Evolutionary conservation across 2,888 invertebrate genomes (phyloP).

Genomic region (Actias luna): DNA sequence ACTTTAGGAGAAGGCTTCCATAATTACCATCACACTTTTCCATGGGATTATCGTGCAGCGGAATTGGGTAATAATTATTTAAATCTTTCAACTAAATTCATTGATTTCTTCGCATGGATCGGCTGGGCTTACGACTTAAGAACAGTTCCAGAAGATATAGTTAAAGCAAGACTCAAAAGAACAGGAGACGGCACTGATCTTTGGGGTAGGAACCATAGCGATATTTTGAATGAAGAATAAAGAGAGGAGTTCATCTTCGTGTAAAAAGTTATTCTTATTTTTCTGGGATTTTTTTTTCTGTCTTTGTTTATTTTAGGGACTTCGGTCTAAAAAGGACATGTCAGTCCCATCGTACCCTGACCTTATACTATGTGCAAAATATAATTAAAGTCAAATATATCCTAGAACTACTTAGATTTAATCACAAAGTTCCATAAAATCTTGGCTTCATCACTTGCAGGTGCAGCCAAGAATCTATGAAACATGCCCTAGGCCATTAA

Average conservation of each 20-base stretch:
- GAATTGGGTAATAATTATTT: constrained; percentile 52
- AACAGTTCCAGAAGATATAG: constrained; percentile 36
- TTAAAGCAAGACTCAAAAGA: constrained; percentile 35
- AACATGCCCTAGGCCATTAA: no score
- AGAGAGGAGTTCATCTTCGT: constrained; percentile 14
- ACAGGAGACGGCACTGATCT: constrained; percentile 50
- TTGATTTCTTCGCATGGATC: constrained; percentile 51
- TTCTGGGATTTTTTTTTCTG: no score
- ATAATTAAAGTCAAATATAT: no score
- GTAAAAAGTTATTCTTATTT: constrained; percentile 12
- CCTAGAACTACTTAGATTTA: no score
- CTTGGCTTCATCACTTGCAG: no score
- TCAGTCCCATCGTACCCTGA: no score
- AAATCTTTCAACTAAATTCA: constrained; percentile 48
- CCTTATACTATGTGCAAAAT: no score
- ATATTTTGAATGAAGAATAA: constrained; percentile 20
- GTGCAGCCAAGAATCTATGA: no score
- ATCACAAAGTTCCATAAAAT: no score
- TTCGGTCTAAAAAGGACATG: no score
- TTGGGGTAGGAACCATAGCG: constrained; percentile 36
- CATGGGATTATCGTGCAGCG: constrained; percentile 55
- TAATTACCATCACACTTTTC: constrained; percentile 55
- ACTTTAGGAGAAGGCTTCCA: constrained; percentile 57
- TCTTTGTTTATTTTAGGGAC: no score
- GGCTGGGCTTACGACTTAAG: constrained; percentile 59